These are phyloP conservation scores for Parazoanthus swiftii DNA, from an alignment of 92 coral and sea anemone genomes.

Conservation along the genomic window DNA sequence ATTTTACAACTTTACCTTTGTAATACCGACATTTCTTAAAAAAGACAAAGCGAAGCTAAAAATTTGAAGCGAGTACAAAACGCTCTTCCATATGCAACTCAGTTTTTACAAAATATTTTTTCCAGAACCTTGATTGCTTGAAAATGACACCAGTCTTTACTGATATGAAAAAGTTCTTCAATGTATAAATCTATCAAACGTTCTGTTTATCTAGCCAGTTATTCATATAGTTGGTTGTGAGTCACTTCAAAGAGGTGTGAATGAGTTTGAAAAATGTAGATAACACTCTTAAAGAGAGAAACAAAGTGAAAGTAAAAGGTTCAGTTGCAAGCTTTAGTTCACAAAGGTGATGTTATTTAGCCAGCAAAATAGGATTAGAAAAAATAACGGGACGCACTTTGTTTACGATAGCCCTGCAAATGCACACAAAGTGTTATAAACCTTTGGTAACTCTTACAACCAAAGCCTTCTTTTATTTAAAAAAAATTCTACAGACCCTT, in stretches of 20 bases:
- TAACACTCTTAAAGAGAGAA: not conserved
- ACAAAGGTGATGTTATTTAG: not conserved
- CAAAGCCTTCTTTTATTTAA: not conserved
- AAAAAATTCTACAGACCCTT: too few species aligned
- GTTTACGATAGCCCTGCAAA: not conserved
- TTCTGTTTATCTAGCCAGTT: not conserved
- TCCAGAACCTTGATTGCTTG: not conserved
- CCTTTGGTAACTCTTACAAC: not conserved
- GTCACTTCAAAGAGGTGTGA: not conserved
- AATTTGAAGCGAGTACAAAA: not conserved
- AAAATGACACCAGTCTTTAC: not conserved
- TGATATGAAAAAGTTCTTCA: too few species aligned
- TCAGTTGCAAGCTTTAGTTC: not conserved
- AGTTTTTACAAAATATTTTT: not conserved
- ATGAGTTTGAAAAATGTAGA: not conserved
- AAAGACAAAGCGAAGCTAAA: not conserved
- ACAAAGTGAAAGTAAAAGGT: not conserved
- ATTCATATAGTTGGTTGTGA: not conserved
- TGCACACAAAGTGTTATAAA: too few species aligned
- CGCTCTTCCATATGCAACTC: not conserved
- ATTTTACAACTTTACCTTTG: too few species aligned
- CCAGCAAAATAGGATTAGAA: not conserved
- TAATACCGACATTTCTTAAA: not conserved
- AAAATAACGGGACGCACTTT: not conserved
- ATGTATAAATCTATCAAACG: not conserved